phyloP scores from a whole-genome alignment of 2,797 vertebrate species.

The Schizopygopsis malacanthus region DNA sequence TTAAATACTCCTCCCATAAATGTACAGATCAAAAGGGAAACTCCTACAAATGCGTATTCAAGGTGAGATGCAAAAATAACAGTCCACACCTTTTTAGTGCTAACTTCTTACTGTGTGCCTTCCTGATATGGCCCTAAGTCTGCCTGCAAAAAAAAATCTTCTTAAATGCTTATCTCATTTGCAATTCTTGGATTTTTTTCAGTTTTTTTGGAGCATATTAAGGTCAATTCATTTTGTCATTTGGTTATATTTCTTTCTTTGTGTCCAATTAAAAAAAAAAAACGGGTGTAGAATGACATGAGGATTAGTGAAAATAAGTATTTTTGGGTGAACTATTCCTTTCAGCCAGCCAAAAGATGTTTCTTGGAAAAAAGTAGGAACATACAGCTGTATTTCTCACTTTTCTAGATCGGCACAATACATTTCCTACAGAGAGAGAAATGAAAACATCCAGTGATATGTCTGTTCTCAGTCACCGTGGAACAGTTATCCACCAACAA shows the following conservation, averaged over 20 bases:
- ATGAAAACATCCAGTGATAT: constrained; percentile 43
- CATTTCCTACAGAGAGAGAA: constrained; percentile 41
- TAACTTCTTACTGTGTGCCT: no score
- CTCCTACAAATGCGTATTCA: no score
- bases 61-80: no score
- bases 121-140: no score
- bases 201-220: neutral
- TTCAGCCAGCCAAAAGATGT: constrained; percentile 2
- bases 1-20: no score
- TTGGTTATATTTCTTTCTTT: neutral
- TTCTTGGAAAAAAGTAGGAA: constrained; percentile 8
- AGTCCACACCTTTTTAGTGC: no score
- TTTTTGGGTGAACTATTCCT: neutral
- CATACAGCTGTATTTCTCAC: constrained; percentile 15
- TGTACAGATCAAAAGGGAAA: no score
- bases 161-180: neutral
- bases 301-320: neutral
- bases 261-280: neutral
- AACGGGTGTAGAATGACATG: neutral
- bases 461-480: constrained; percentile 47
- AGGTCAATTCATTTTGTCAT: neutral
- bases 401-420: constrained; percentile 8
- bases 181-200: neutral
- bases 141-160: neutral
- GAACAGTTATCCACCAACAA: constrained; percentile 45